Evolutionary conservation across 2,888 invertebrate species (phyloP), one percentile per base, ranked within the genome.

Genomic region (Papilio demoleus): DNA sequence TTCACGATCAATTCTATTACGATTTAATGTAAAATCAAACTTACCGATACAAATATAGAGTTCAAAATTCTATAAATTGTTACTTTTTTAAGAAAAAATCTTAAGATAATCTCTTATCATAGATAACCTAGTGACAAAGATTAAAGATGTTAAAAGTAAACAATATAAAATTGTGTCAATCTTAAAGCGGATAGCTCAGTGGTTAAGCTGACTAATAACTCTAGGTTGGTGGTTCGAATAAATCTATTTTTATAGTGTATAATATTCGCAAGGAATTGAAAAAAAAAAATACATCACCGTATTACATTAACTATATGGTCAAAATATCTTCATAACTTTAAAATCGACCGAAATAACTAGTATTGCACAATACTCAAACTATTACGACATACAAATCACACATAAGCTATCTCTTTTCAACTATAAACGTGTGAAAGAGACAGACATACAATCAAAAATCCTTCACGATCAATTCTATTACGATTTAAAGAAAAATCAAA

Each of bases 41-140:
- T 47, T 47, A 47, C 22, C 19, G 2, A n/a, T 22, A 19, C 11
- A 3, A 11, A 3, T 1, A 22, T 47, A 47, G 12, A 22, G 22
- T 19, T 47, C 47, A 47, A 47, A 19, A 47, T 60, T 14, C 6
- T n/a, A n/a, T 60, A n/a, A n/a, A 8, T 11, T 53, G 38, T 40
- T 3, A 31, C 6, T 31, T 31, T 31, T 31, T 65, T 40, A 27
- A 53, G 53, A 56, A 24, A 36, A 58, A 56, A 66, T 60, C 63
- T 62, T 63, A 56, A 72, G 70, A 71, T 73, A 42, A 74, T 73
- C 73, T 53, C 14, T 72, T 72, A 76, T 76, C 74, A 56, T 0
- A 50, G 73, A 75, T 72, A 73, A 71, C 63, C 63, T 58, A 67
- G 70, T 75, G 65, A 70, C 17, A 42, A n/a, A n/a, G n/a, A n/a